Base-by-base conservation (phyloP, 2,797 vertebrate species). In the Pseudochirops cupreus region DNA sequence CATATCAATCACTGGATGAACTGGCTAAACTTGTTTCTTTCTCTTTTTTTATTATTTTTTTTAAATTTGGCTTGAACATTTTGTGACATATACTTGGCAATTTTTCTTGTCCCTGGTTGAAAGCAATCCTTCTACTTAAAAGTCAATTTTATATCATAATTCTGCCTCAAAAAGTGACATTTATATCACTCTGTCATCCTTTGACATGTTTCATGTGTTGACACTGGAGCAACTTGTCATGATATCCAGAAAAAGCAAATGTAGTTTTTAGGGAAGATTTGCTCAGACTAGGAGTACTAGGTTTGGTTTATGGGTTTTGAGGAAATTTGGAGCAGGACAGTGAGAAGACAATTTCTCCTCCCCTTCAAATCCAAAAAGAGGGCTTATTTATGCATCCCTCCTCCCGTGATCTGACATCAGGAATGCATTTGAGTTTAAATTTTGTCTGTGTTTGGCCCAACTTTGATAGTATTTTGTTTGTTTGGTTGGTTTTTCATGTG, bases 41-140 rank as follows among this genome's bases (percentile, higher is more conserved):
- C 6, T 0, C 67, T 82, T 82, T 46, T 18, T 39, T 16, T 67
- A 1, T 29, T 12, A 28, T 14, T 82, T 82, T 62, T 62, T 46
- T 74, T 74, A 0, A 82, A 82, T 26, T 46, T 82, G 21, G 39
- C 74, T 46, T 82, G 74, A 82, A 82, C 39, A 46, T 52, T 59
- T 96, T 94, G 57, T 97, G 95, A 95, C 87, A 91, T 97, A 91
- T 92, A 97, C 56, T 98, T 98, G 97, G 97, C 96, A 98, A 54
- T 24, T 94, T 50, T 96, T 97, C 92, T 95, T 91, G 39, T 91
- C 50, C 96, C 39, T 29, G 97, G 90, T 96, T 96, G 94, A 95
- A 98, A 98, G 55, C 50, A 96, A 96, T 94, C 5, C 31, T 90
- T 39, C 59, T 94, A 91, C 93, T 96, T 94, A 96, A 97, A 96